Conservation (phyloP, 2,113 vertebrate species). For the Psittacus erithacus region DNA sequence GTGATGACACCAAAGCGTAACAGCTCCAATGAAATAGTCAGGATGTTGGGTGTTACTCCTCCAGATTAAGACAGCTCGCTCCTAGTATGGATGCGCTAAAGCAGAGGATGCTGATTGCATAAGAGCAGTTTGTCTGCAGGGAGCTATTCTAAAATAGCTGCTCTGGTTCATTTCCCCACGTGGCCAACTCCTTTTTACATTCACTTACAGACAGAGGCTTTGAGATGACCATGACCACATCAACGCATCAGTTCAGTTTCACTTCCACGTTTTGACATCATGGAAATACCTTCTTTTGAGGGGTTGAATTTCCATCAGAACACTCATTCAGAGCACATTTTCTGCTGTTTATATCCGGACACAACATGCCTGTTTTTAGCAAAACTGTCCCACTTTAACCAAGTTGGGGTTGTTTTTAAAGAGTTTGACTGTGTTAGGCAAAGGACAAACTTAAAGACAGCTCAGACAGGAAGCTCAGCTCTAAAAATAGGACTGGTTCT, state of each 20-base stretch:
- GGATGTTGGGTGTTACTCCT: neutral
- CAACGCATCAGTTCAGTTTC: neutral
- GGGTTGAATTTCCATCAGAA: neutral
- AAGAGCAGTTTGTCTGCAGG: neutral
- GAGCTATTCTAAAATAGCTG: neutral
- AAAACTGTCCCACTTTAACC: conserved; percentile 17
- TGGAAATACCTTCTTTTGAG: neutral
- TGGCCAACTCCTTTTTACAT: neutral
- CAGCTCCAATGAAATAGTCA: neutral
- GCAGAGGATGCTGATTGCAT: neutral
- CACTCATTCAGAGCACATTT: neutral
- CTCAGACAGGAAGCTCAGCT: conserved; percentile 63
- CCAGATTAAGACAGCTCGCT: neutral
- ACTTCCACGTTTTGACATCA: neutral
- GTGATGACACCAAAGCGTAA: neutral
- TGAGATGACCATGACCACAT: neutral
- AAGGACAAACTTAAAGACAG: conserved; percentile 38
- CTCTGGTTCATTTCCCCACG: neutral
- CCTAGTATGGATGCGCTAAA: neutral
- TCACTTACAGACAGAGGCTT: neutral
- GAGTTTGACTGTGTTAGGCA: conserved; percentile 23
- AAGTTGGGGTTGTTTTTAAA: neutral
- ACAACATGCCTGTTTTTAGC: neutral
- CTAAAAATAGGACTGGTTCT: conserved; percentile 58
- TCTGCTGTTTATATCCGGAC: neutral